Evolutionary conservation across 92 coral and sea anemone species (phyloP).

Genomic region (Porites evermanni): DNA sequence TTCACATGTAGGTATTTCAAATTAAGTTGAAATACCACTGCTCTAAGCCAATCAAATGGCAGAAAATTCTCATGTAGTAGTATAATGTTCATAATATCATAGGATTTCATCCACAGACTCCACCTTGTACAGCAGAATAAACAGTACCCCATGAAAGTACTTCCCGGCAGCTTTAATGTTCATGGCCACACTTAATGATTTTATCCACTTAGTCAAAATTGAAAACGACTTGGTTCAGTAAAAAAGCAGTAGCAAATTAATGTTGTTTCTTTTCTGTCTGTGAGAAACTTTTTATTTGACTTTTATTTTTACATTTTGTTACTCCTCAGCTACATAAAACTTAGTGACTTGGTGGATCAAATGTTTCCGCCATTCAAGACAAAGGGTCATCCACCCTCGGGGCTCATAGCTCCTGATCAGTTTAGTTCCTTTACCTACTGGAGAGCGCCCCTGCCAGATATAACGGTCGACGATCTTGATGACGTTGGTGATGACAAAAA

Average conservation of each 20-base stretch:
- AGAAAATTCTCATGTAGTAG: too few relatives aligned
- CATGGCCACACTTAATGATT: not conserved
- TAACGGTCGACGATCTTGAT: constrained; percentile 57
- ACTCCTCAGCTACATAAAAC: constrained; percentile 74
- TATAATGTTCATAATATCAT: too few relatives aligned
- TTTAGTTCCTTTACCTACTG: constrained; percentile 98
- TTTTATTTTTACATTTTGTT: not conserved
- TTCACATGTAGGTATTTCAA: too few relatives aligned
- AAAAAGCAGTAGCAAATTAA: not conserved
- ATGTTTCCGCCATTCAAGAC: constrained; percentile 96
- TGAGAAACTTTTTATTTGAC: not conserved
- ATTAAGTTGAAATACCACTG: too few relatives aligned
- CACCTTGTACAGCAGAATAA: too few relatives aligned
- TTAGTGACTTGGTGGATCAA: constrained; percentile 94
- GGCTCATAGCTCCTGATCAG: constrained; percentile 89
- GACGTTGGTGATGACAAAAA: constrained; percentile 31
- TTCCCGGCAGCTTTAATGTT: not conserved
- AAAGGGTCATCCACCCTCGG: constrained; percentile 60
- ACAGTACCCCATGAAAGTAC: not conserved
- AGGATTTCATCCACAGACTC: too few relatives aligned
- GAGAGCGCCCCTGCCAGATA: constrained; percentile 86
- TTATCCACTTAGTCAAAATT: not conserved
- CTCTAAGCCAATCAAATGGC: too few relatives aligned
- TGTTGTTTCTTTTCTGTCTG: not conserved
- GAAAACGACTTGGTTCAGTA: not conserved